Base-by-base conservation (phyloP, 1,140 invertebrate species). In the Gonatopus flavifemur region DNA sequence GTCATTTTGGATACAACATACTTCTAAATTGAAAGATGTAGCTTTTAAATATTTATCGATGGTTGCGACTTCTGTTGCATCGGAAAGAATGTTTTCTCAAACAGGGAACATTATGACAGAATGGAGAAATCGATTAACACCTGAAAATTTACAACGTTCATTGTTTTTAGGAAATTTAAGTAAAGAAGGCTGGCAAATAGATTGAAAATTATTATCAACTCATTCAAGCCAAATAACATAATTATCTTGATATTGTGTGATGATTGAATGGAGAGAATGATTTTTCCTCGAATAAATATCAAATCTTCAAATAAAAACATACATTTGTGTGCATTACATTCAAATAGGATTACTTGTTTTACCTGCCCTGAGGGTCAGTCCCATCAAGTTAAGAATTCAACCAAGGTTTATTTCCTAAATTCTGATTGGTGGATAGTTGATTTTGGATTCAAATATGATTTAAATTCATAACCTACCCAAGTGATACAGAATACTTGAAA, bases 141-240 rank as follows among this genome's bases (percentile, higher is more conserved):
- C 10, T 12, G 39, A 41, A 9, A 19, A 22, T n/a, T 25, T 41
- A 7, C 22, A 19, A 41, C 18, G 28, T 9, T 25, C 28, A 30
- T 12, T 22, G 7, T 41, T 41, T 25, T 22, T 41, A 24, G 13
- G 10, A 13, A 24, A 19, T 13, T 25, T 41, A 41, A 44, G 42
- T 31, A 52, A 8, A 38, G 41, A 15, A 64, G 63, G 53, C n/a
- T 69, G n/a, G 9, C n/a, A n/a, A n/a, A n/a, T n/a, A n/a, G 48
- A 6, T 18, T 47, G 3, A 43, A 48, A 5, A 49, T 52, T 12
- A 55, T 59, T 19, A 28, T 7, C 6, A 7, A 28, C 12, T 7
- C 6, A 28, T 28, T 28, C 12, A 28, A 6, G 12, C 6, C 6
- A 28, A 12, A 12, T 28, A 28, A 28, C 12, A 28, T 28, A 28